These are phyloP conservation scores for Philopedon plagiatum DNA, from an alignment of 2,888 invertebrate genomes.

Conservation along the genomic window DNA sequence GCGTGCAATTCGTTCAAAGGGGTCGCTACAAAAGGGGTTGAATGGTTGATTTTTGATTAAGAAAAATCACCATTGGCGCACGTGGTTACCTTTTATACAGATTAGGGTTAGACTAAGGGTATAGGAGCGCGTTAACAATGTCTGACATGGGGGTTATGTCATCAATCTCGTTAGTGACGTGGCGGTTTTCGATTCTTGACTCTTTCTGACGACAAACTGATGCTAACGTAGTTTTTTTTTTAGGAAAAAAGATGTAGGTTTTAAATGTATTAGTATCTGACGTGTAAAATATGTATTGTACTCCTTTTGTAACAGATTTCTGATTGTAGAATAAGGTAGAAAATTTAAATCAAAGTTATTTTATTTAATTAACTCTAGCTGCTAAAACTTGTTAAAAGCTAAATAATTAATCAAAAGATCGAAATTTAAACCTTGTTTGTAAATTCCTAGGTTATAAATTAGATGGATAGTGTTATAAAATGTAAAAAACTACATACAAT, in stretches of 20 bases:
- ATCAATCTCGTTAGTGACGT: constrained; percentile 61
- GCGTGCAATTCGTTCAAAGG: constrained; percentile 24
- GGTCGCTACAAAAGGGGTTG: constrained; percentile 40
- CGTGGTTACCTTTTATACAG: constrained; percentile 47
- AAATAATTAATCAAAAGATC: too few relatives aligned
- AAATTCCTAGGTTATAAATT: too few relatives aligned
- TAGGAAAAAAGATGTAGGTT: too few relatives aligned
- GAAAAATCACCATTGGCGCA: constrained; percentile 50
- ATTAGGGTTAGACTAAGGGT: constrained; percentile 44
- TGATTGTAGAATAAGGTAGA: too few relatives aligned
- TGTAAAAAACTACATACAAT: too few relatives aligned
- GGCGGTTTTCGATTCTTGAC: constrained; percentile 56
- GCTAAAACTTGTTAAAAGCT: too few relatives aligned
- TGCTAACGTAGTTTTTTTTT: too few relatives aligned
- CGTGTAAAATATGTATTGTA: neutral
- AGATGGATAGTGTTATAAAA: too few relatives aligned
- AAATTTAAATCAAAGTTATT: too few relatives aligned
- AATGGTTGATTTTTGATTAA: constrained; percentile 50
- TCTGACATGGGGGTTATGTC: constrained; percentile 56
- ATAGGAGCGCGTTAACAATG: constrained; percentile 53
- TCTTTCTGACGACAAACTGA: constrained; percentile 24
- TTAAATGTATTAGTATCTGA: neutral
- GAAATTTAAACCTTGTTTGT: too few relatives aligned
- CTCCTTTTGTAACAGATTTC: too few relatives aligned
- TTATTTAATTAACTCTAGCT: too few relatives aligned